Percentiles rank a stretch among this genome's conserved stretches.
phyloP scores from a whole-genome alignment of 2,113 vertebrate genomes.

The Oenanthe melanoleuca region DNA sequence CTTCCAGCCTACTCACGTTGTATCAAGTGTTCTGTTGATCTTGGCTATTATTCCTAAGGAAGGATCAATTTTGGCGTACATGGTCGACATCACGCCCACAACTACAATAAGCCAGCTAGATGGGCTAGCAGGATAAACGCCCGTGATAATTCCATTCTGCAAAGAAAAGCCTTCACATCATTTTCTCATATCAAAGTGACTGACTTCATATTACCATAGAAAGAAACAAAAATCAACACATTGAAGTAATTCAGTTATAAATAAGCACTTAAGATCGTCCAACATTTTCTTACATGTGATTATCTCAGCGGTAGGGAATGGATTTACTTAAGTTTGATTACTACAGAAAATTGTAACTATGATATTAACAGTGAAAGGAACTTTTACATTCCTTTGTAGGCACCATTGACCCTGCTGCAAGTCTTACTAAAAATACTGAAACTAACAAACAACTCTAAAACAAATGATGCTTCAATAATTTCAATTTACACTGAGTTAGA shows the following conservation, averaged over 20 bases:
- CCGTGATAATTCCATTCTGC: slow-evolving; percentile 96
- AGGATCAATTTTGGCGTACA: slow-evolving; percentile 89
- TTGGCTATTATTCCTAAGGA: slow-evolving; percentile 89
- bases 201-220: slow-evolving; percentile 6
- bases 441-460: neutral
- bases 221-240: slow-evolving; percentile 3
- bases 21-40: slow-evolving; percentile 83
- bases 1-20: slow-evolving; percentile 79
- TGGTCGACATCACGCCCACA: slow-evolving; percentile 91
- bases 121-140: slow-evolving; percentile 94
- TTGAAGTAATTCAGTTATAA: neutral
- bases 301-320: neutral
- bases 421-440: neutral
- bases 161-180: slow-evolving; percentile 51
- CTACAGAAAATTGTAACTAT: neutral
- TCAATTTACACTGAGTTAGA: neutral
- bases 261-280: neutral
- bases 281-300: neutral
- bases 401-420: neutral
- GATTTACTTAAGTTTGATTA: neutral
- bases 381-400: neutral
- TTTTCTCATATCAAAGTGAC: slow-evolving; percentile 12
- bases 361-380: neutral
- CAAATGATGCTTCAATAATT: neutral
- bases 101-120: slow-evolving; percentile 92